A percentile compares a stretch with the other conserved stretches of the same genome.
Conservation (phyloP, 1,140 invertebrate species). For the Formica selysi region DNA sequence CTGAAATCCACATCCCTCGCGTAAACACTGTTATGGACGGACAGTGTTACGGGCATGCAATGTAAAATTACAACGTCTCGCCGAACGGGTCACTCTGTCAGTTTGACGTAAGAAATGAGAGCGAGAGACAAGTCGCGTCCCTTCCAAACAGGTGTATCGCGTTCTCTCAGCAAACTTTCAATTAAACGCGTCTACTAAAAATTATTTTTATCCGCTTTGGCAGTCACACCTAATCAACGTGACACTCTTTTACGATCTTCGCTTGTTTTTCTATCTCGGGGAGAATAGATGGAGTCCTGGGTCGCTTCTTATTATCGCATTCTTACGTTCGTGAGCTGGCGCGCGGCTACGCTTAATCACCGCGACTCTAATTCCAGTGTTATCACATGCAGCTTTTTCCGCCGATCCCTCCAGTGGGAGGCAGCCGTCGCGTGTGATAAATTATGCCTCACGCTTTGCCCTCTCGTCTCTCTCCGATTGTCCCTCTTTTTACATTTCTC, state of each 20-base stretch:
- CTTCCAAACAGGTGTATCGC: background rate
- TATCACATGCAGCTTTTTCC: slow-evolving; percentile 66
- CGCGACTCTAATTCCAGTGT: slow-evolving; percentile 66
- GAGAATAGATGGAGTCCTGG: background rate
- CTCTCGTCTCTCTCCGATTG: slow-evolving; percentile 48
- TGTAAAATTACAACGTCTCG: slow-evolving; percentile 50
- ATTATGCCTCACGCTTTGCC: slow-evolving; percentile 66
- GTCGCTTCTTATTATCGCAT: slow-evolving; percentile 31
- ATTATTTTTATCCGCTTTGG: slow-evolving; percentile 5
- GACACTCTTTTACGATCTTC: background rate
- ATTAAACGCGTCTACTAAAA: background rate
- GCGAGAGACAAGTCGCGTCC: background rate
- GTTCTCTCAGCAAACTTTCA: background rate
- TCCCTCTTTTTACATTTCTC: slow-evolving; percentile 50
- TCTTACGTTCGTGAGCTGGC: slow-evolving; percentile 14
- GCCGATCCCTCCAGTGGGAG: background rate
- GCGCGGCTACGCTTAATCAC: slow-evolving; percentile 63
- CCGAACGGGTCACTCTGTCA: slow-evolving; percentile 22
- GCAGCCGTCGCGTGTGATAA: slow-evolving; percentile 64
- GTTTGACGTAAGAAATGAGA: slow-evolving; percentile 15
- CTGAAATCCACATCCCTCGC: slow-evolving; percentile 41
- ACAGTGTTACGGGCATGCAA: slow-evolving; percentile 29
- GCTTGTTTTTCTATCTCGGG: background rate
- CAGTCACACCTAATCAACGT: slow-evolving; percentile 24
- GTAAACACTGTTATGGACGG: slow-evolving; percentile 46